A percentile compares a stretch with the other conserved stretches of the same genome.
Evolutionary conservation across 2,888 invertebrate species (phyloP).

Genomic region (Leptarthrus brevirostris): DNA sequence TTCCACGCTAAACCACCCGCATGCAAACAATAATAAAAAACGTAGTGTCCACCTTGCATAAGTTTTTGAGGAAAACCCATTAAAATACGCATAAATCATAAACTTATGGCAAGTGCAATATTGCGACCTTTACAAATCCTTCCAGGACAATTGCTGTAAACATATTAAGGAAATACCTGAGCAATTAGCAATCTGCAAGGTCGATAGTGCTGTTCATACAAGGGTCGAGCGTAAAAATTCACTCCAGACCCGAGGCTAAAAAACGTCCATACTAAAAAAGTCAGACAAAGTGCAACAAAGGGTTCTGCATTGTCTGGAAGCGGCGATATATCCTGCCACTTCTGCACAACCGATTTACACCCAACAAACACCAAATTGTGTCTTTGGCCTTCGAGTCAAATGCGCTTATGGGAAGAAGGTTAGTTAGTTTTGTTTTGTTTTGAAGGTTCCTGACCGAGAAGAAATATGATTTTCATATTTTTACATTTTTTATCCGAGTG

Average conservation of each 20-base stretch:
- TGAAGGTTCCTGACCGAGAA: slow-evolving; percentile 8
- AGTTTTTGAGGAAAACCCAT: slow-evolving; percentile 1
- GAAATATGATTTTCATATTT: slow-evolving; percentile 48
- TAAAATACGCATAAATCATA: slow-evolving; percentile 44
- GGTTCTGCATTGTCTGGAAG: slow-evolving; percentile 8
- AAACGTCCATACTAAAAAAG: slow-evolving; percentile 11
- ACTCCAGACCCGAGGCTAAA: not conserved
- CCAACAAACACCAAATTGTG: not conserved
- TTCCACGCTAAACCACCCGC: not conserved
- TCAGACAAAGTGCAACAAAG: slow-evolving; percentile 35
- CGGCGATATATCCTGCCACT: not conserved
- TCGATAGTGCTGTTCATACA: not conserved
- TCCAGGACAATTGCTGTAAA: too few relatives aligned
- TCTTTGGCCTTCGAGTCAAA: slow-evolving; percentile 23
- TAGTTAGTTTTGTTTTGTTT: not conserved
- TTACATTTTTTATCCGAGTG: slow-evolving; percentile 4
- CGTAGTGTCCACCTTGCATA: slow-evolving; percentile 9
- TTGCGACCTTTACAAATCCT: not conserved
- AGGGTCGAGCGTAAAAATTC: slow-evolving; percentile 1
- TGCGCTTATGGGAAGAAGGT: not conserved
- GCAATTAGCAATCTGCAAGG: slow-evolving; percentile 16
- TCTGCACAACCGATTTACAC: slow-evolving; percentile 24
- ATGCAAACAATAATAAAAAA: slow-evolving; percentile 11
- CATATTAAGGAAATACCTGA: slow-evolving; percentile 4
- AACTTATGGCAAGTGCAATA: slow-evolving; percentile 25